phyloP scores from a whole-genome alignment of 2,113 vertebrate genomes.

The human region GRCh38 chr14:41899501-41900000 shows the following conservation, averaged over 20 bases:
- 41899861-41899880: background rate
- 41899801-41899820: background rate
- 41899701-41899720: background rate
- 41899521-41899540: slow-evolving; percentile 57
- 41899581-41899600: slow-evolving; percentile 58
- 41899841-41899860: background rate
- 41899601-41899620: slow-evolving; percentile 71
- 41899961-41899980: background rate
- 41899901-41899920: background rate
- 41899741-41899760: background rate
- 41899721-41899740: background rate
- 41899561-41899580: slow-evolving; percentile 57
- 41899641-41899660: slow-evolving; percentile 21
- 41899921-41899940: background rate
- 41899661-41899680: slow-evolving; percentile 4
- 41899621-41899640: slow-evolving; percentile 47
- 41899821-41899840: background rate
- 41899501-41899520: background rate
- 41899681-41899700: slow-evolving; percentile 27
- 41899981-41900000: too few species aligned
- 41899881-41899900: background rate
- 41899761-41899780: background rate
- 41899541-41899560: slow-evolving; percentile 69
- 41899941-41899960: background rate
- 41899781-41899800: background rate